These are phyloP conservation scores for Xanthia togata DNA, from an alignment of 2,888 invertebrate species.

Conservation along the genomic window DNA sequence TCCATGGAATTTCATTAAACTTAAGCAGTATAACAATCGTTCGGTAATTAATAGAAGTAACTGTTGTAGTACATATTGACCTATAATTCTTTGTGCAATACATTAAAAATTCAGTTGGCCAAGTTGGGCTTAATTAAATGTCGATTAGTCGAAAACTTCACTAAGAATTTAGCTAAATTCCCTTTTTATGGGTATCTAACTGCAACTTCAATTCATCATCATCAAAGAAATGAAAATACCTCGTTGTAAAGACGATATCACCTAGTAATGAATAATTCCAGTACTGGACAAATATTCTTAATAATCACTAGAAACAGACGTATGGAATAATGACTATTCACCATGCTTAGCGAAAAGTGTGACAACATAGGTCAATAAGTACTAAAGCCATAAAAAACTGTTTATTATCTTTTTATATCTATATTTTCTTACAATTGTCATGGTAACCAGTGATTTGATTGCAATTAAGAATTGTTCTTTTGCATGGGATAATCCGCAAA, in stretches of 20 bases:
- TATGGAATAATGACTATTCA: not conserved
- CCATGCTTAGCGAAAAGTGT: not conserved
- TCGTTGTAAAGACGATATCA: not conserved
- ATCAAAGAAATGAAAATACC: not conserved
- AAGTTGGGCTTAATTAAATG: not conserved
- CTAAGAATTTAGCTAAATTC: not conserved
- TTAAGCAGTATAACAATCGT: constrained; percentile 80
- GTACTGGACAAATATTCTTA: not conserved
- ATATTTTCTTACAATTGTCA: constrained; percentile 51
- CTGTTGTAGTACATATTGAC: constrained; percentile 54
- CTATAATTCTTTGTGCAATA: constrained; percentile 43
- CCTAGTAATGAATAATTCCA: not conserved
- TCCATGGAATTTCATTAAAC: constrained; percentile 89
- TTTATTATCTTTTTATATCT: constrained; percentile 46
- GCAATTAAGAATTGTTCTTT: constrained; percentile 82
- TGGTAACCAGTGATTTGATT: constrained; percentile 77
- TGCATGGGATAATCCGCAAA: too few relatives aligned
- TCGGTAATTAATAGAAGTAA: constrained; percentile 52
- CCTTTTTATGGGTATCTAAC: not conserved
- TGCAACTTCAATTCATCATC: not conserved
- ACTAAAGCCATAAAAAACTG: constrained; percentile 39
- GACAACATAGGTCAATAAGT: constrained; percentile 34
- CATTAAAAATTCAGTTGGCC: not conserved
- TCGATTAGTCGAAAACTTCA: not conserved
- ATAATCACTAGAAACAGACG: not conserved